Percentiles rank a stretch among this genome's conserved stretches.
Evolutionary conservation across 2,113 vertebrate genomes (phyloP).

Genomic region (Apeltes quadracus): DNA sequence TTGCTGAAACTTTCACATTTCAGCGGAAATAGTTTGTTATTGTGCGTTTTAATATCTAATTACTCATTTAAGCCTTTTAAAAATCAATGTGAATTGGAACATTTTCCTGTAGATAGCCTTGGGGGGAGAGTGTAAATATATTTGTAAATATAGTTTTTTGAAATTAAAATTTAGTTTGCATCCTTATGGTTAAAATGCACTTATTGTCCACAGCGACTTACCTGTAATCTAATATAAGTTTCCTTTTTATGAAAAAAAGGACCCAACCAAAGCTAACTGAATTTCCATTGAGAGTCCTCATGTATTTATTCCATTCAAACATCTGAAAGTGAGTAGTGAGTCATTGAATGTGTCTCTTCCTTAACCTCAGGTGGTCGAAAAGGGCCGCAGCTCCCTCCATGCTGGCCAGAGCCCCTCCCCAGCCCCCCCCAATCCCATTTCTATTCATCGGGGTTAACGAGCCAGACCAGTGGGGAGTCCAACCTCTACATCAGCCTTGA

Average conservation of each 20-base stretch:
- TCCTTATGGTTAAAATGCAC: too few relatives aligned
- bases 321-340: background rate
- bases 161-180: too few relatives aligned
- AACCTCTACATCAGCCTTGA: slow-evolving; percentile 97
- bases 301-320: background rate
- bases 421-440: slow-evolving; percentile 78
- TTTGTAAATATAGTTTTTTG: too few relatives aligned
- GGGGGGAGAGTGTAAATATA: background rate
- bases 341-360: background rate
- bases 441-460: slow-evolving; percentile 83
- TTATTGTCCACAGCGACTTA: too few relatives aligned
- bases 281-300: background rate
- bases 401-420: slow-evolving; percentile 83
- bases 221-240: too few relatives aligned
- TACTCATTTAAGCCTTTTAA: background rate
- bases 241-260: background rate
- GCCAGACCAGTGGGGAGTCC: slow-evolving; percentile 92
- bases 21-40: background rate
- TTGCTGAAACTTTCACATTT: slow-evolving; percentile 1
- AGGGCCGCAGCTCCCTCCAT: slow-evolving; percentile 61
- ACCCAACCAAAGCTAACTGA: background rate
- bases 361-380: slow-evolving; percentile 81
- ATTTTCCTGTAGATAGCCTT: background rate
- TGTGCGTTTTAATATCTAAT: background rate
- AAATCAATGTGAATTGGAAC: background rate